A percentile compares a stretch with the other conserved stretches of the same genome.
Evolutionary conservation across 2,888 invertebrate species (phyloP).

Genomic region (Romanomermis culicivorax): DNA sequence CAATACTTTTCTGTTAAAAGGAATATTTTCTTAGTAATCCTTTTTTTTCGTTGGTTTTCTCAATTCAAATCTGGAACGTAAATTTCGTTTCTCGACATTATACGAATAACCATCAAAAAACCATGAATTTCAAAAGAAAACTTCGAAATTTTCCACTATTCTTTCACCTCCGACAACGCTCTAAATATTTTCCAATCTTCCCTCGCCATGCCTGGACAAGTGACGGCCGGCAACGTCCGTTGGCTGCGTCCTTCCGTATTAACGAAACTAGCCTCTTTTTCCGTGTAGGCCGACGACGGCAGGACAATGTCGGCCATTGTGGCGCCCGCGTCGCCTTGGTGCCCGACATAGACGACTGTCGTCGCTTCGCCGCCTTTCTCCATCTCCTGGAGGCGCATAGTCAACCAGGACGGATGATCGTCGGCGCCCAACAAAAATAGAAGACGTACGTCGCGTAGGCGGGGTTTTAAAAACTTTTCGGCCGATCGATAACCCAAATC

Average conservation of each 20-base stretch:
- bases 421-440: constrained; percentile 86
- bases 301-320: constrained; percentile 71
- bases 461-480: constrained; percentile 12
- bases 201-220: constrained; percentile 41
- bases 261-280: constrained; percentile 87
- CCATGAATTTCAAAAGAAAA: too few relatives aligned
- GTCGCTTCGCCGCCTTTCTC: too few relatives aligned
- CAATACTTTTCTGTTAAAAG: too few relatives aligned
- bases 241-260: constrained; percentile 94
- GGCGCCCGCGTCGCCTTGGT: constrained; percentile 88
- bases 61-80: too few relatives aligned
- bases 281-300: constrained; percentile 88
- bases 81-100: too few relatives aligned
- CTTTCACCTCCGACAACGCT: constrained; percentile 88
- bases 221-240: constrained; percentile 34
- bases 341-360: constrained; percentile 46
- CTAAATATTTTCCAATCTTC: constrained; percentile 97
- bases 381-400: too few relatives aligned
- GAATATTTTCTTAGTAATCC: too few relatives aligned
- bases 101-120: too few relatives aligned
- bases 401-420: constrained; percentile 44
- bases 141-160: too few relatives aligned
- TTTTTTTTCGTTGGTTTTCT: too few relatives aligned
- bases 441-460: constrained; percentile 28
- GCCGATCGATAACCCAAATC: constrained; percentile 79